phyloP scores from a whole-genome alignment of 2,888 invertebrate species.

The Andrena camellia region DNA sequence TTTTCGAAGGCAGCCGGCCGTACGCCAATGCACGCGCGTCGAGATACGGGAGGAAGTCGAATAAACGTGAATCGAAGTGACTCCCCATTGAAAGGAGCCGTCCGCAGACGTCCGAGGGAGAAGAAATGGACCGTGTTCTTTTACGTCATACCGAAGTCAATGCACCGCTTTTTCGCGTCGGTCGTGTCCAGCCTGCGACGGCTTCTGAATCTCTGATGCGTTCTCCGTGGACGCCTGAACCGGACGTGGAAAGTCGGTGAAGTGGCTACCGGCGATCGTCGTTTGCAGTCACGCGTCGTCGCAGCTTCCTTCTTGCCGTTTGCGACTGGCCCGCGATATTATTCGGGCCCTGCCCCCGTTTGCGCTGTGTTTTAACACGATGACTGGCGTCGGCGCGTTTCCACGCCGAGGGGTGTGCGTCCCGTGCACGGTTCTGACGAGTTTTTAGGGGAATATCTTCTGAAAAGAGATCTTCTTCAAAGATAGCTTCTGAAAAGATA shows the following conservation, averaged over 20 bases:
- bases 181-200: constrained; percentile 24
- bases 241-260: constrained; percentile 46
- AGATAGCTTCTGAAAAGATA: too few species aligned
- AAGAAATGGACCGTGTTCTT: constrained; percentile 66
- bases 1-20: background rate
- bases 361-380: constrained; percentile 25
- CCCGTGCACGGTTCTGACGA: too few species aligned
- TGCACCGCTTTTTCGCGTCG: constrained; percentile 63
- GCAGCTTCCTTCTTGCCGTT: constrained; percentile 37
- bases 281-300: constrained; percentile 37
- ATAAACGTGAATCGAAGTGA: constrained; percentile 73
- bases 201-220: constrained; percentile 58
- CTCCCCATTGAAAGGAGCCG: constrained; percentile 69
- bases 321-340: constrained; percentile 43
- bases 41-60: constrained; percentile 63
- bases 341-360: constrained; percentile 30
- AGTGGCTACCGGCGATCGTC: constrained; percentile 11
- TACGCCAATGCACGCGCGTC: constrained; percentile 55
- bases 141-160: constrained; percentile 68
- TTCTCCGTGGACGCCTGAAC: constrained; percentile 6
- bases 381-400: background rate
- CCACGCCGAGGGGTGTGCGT: background rate
- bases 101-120: constrained; percentile 40
- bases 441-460: too few species aligned
- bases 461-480: too few species aligned